phyloP scores from a whole-genome alignment of 2,797 vertebrate species.

The Tokudaia muenninki region DNA sequence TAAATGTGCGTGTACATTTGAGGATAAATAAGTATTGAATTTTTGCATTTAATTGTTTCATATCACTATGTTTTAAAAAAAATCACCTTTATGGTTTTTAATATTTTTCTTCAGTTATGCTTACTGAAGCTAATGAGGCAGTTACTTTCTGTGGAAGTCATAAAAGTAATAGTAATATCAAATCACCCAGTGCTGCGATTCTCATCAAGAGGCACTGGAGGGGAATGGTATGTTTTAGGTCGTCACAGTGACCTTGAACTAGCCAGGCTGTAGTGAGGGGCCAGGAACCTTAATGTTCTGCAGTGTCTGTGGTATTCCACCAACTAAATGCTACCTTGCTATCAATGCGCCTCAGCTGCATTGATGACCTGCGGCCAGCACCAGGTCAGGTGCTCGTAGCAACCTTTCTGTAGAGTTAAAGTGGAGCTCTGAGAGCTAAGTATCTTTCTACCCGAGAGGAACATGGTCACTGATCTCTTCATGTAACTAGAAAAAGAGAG shows the following conservation, averaged over 20 bases:
- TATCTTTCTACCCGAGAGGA: neutral
- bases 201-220: slow-evolving; percentile 26
- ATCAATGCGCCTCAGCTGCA: neutral
- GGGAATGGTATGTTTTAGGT: neutral
- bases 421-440: slow-evolving; percentile 39
- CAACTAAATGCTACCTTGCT: neutral
- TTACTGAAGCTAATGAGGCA: slow-evolving; percentile 82
- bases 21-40: slow-evolving; percentile 74
- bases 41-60: slow-evolving; percentile 74
- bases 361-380: slow-evolving; percentile 39
- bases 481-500: neutral
- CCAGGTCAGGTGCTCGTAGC: slow-evolving; percentile 9
- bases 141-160: slow-evolving; percentile 87
- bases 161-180: slow-evolving; percentile 72
- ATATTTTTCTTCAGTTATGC: slow-evolving; percentile 82
- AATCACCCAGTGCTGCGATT: slow-evolving; percentile 38
- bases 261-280: neutral
- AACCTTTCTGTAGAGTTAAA: slow-evolving; percentile 46
- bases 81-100: slow-evolving; percentile 48
- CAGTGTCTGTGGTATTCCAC: neutral
- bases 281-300: neutral
- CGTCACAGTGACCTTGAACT: slow-evolving; percentile 14
- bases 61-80: slow-evolving; percentile 46
- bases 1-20: slow-evolving; percentile 61
- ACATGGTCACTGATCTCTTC: neutral